Evolutionary conservation across 2,113 vertebrate species (phyloP), one percentile per base, ranked within the genome.

Genomic region (Myrmecophaga tridactyla): DNA sequence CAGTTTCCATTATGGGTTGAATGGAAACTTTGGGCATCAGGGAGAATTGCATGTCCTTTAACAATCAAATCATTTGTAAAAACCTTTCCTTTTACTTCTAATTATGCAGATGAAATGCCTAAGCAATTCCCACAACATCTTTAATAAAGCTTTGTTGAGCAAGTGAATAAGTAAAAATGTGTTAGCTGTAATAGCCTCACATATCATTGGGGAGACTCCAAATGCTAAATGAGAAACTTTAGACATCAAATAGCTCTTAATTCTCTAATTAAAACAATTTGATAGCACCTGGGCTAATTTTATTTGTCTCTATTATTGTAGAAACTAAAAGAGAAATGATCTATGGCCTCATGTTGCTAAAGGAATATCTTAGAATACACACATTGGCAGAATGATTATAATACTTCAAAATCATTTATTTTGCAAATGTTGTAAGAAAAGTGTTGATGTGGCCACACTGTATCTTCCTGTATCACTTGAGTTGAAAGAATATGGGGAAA

Each of bases 1-100:
- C 75, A 92, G 41, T 31, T 89, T 94, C 41, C n/a, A 82, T 43
- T 92, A 43, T 63, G 34, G 36, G 43, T 62, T 51, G 89, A 73
- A 39, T 41, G 53, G 62, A 88, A 86, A 63, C 15, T 43, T 72
- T 39, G 5, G 69, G 6, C 4, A 85, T 60, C 69, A 41, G 7
- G 8, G 9, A 90, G 34, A 87, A 92, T 67, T 60, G 1, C 12
- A 39, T 29, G 31, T 23, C 7, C 3, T 5, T 58, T 6, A 73
- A 10, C 11, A 80, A 29, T 70, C 8, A 9, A 27, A 53, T 7
- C 6, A 15, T 25, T 48, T 80, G 34, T 72, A 4, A 43, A 69
- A 89, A 0, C 1, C 31, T 3, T 81, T 62, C 17, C 18, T 77
- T 83, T 86, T n/a, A 76, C 7, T 51, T 62, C 6, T 93, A 5